A percentile compares a stretch with the other conserved stretches of the same genome.
Evolutionary conservation across 2,888 invertebrate species (phyloP).

Genomic region (Leptopilina drosophilae): DNA sequence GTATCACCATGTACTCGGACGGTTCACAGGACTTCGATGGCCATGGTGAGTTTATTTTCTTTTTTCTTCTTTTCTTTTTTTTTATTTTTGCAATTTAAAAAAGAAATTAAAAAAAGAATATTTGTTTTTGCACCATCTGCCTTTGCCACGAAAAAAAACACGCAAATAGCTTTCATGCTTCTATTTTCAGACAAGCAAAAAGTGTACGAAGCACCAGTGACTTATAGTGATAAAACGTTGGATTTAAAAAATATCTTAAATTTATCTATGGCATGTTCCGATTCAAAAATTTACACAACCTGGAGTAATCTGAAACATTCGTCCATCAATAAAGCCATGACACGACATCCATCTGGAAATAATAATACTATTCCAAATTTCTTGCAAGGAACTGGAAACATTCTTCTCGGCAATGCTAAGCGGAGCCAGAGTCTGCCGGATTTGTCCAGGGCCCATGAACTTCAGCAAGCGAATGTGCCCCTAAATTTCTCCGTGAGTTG

Average conservation of each 20-base stretch:
- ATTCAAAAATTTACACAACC: conserved; percentile 89
- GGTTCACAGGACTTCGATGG: conserved; percentile 77
- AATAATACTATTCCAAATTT: conserved; percentile 80
- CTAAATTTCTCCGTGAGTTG: conserved; percentile 85
- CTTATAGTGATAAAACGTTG: conserved; percentile 68
- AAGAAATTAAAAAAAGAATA: neutral
- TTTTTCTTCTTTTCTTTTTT: neutral
- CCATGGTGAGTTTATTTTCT: conserved; percentile 64
- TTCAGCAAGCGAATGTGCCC: conserved; percentile 65
- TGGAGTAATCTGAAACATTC: conserved; percentile 91
- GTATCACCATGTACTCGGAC: conserved; percentile 89
- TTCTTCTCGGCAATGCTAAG: conserved; percentile 58
- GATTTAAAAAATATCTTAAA: conserved; percentile 78
- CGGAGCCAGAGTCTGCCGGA: conserved; percentile 91
- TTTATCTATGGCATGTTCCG: conserved; percentile 91
- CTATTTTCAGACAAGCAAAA: conserved; percentile 72
- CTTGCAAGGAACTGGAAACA: conserved; percentile 63
- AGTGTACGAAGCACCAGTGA: conserved; percentile 68
- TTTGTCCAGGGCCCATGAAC: conserved; percentile 75
- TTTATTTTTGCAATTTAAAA: too few species aligned
- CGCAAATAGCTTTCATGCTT: conserved; percentile 35
- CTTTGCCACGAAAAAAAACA: conserved; percentile 13
- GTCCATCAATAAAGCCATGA: conserved; percentile 76
- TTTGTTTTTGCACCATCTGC: neutral
- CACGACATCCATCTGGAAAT: conserved; percentile 87